These are phyloP conservation scores for Leptoteleia sp. DNA, from an alignment of 1,140 invertebrate genomes.

Conservation along the genomic window DNA sequence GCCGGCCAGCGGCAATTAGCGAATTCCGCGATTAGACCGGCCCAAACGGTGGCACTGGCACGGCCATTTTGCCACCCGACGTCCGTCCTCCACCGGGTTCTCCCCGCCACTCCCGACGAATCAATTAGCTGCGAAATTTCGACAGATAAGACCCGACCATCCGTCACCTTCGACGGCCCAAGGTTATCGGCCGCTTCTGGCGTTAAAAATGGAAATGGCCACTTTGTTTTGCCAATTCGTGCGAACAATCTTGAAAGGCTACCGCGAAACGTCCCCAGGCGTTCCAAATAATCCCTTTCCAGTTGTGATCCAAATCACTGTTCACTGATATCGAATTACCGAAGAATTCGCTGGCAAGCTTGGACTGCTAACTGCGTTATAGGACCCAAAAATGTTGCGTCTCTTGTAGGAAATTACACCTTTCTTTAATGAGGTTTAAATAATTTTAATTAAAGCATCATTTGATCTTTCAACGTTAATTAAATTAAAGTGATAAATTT, in stretches of 20 bases:
- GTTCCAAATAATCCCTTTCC: background rate
- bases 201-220: slow-evolving; percentile 21
- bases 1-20: slow-evolving; percentile 34
- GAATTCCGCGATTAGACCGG: slow-evolving; percentile 10
- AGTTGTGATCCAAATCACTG: no score
- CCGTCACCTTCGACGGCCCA: slow-evolving; percentile 12
- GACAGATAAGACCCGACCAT: slow-evolving; percentile 35
- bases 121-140: slow-evolving; percentile 53
- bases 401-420: no score
- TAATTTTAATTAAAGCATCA: no score
- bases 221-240: slow-evolving; percentile 20
- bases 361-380: no score
- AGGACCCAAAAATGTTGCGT: no score
- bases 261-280: background rate
- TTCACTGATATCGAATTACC: no score
- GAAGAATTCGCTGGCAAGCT: no score
- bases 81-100: no score
- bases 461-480: no score
- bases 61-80: slow-evolving; percentile 24
- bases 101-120: no score
- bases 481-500: no score
- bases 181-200: slow-evolving; percentile 26
- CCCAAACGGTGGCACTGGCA: slow-evolving; percentile 15
- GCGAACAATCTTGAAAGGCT: background rate
- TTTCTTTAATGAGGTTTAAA: no score